Evolutionary conservation across 2,888 invertebrate species (phyloP).

Genomic region (Scelioninae gen. 1): DNA sequence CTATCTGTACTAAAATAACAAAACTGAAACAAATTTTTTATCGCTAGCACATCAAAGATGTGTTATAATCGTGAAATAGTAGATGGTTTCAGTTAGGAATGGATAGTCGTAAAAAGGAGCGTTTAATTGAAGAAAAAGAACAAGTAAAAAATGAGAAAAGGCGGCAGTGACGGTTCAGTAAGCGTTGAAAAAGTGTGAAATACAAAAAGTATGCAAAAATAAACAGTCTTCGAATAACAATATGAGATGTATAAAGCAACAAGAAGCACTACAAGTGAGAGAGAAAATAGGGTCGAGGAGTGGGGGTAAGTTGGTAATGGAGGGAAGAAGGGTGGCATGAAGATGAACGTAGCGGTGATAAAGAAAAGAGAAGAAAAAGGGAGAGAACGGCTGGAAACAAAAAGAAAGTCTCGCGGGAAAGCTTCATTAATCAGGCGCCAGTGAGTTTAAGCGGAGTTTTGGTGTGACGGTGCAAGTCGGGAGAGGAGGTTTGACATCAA

Average conservation of each 20-base stretch:
- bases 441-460: constrained; percentile 66
- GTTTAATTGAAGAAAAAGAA: constrained; percentile 61
- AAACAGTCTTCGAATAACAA: constrained; percentile 48
- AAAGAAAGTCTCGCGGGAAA: constrained; percentile 78
- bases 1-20: constrained; percentile 19
- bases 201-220: constrained; percentile 59
- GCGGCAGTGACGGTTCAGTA: no score
- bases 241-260: constrained; percentile 60
- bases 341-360: constrained; percentile 22
- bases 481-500: constrained; percentile 79
- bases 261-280: no score
- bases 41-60: constrained; percentile 25
- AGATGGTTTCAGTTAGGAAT: constrained; percentile 27
- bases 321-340: constrained; percentile 18
- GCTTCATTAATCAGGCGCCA: constrained; percentile 82
- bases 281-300: no score
- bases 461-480: constrained; percentile 55
- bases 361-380: constrained; percentile 27
- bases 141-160: constrained; percentile 27
- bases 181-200: constrained; percentile 42
- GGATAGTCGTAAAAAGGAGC: constrained; percentile 46
- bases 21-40: constrained; percentile 11
- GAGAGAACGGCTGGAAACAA: constrained; percentile 42
- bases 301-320: neutral
- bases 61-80: constrained; percentile 29